Conservation (phyloP, 2,888 invertebrate species). For the Nephrotoma appendiculata region DNA sequence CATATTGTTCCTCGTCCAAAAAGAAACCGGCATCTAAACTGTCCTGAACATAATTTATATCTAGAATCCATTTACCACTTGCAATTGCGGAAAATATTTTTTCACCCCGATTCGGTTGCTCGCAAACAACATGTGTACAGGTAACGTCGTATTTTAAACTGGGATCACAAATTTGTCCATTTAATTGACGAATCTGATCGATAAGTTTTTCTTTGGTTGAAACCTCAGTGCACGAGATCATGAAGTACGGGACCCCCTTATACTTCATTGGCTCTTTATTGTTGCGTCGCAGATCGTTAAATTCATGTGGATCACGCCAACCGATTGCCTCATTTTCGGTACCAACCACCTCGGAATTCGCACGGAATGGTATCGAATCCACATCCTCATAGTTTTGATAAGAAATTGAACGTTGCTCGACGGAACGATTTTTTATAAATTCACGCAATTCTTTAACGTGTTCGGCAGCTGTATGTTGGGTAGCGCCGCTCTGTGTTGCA, state of each 20-base stretch:
- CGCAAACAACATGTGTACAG: constrained; percentile 64
- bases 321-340: constrained; percentile 49
- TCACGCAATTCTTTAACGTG: constrained; percentile 23
- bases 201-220: neutral
- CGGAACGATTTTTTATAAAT: constrained; percentile 24
- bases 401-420: constrained; percentile 12
- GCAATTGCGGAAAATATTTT: constrained; percentile 78
- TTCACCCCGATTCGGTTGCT: constrained; percentile 65
- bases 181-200: constrained; percentile 10
- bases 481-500: constrained; percentile 5
- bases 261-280: constrained; percentile 19
- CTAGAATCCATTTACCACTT: constrained; percentile 80
- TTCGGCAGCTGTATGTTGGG: neutral
- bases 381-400: constrained; percentile 10
- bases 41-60: constrained; percentile 57
- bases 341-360: constrained; percentile 10
- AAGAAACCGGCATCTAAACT: constrained; percentile 46
- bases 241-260: constrained; percentile 25
- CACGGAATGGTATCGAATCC: constrained; percentile 1
- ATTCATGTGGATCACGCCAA: constrained; percentile 49
- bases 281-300: constrained; percentile 18
- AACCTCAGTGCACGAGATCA: constrained; percentile 24
- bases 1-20: constrained; percentile 61
- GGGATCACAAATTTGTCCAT: constrained; percentile 22
- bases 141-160: constrained; percentile 39